phyloP scores from a whole-genome alignment of 92 coral and sea anemone genomes.

The Phenganax marumi region DNA sequence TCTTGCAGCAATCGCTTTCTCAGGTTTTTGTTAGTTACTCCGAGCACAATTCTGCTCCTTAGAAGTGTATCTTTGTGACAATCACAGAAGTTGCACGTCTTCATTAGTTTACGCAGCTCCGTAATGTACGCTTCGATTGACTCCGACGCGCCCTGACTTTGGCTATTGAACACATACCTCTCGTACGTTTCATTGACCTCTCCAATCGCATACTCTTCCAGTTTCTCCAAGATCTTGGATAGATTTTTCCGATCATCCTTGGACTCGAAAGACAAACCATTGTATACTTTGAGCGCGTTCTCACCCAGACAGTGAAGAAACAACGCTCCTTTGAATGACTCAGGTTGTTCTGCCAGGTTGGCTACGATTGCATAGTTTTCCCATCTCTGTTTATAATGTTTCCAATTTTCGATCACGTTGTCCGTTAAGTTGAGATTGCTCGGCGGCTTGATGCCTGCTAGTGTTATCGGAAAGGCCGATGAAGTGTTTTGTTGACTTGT shows the following conservation, averaged over 20 bases:
- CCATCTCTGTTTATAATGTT: conserved; percentile 16
- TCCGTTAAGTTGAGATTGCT: conserved; percentile 12
- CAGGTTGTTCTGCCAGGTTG: too few species aligned
- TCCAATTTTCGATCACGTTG: conserved; percentile 39
- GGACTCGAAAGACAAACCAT: conserved; percentile 35
- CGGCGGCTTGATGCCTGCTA: too few species aligned
- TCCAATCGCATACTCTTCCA: too few species aligned
- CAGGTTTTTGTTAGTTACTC: conserved; percentile 21
- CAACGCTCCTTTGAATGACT: conserved; percentile 46
- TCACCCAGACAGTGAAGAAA: conserved; percentile 56
- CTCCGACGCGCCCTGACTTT: conserved; percentile 38
- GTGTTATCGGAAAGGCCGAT: background rate
- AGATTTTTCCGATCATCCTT: conserved; percentile 23
- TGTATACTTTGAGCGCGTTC: conserved; percentile 33
- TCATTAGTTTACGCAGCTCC: conserved; percentile 52
- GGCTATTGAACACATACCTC: too few species aligned
- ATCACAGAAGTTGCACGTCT: conserved; percentile 54
- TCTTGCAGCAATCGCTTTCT: too few species aligned
- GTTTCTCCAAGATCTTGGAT: conserved; percentile 37
- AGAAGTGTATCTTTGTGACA: conserved; percentile 45
- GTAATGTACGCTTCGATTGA: too few species aligned
- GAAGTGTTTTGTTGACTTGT: too few species aligned
- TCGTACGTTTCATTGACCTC: too few species aligned
- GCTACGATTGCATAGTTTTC: too few species aligned
- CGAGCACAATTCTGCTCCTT: conserved; percentile 50